Conservation (phyloP, 2,113 vertebrate species). For the Dryoscopus gambensis region DNA sequence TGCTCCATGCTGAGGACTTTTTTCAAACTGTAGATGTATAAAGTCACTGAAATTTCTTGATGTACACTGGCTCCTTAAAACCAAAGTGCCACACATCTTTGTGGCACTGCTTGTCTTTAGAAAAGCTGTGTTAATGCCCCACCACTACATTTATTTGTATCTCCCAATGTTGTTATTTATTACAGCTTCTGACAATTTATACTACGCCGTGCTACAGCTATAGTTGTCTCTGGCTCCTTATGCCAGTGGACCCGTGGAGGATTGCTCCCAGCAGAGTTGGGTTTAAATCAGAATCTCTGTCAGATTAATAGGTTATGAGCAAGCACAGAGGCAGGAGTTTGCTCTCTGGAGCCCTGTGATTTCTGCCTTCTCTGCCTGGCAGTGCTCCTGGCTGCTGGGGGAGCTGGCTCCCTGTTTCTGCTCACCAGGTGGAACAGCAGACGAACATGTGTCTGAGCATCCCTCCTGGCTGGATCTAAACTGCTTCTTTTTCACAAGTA, state of each 20-base stretch:
- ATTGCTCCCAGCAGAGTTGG: background rate
- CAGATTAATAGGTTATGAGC: background rate
- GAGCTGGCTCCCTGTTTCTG: background rate
- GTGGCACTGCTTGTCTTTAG: background rate
- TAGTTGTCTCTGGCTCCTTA: background rate
- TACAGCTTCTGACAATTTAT: background rate
- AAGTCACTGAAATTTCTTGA: background rate
- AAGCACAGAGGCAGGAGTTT: background rate
- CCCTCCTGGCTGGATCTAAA: background rate
- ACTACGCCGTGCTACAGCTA: background rate
- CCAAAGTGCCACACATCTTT: background rate
- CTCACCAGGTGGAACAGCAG: background rate
- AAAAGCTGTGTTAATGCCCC: background rate
- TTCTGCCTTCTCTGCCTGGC: background rate
- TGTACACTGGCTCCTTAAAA: background rate
- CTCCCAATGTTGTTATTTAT: background rate
- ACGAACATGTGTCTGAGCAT: accelerated
- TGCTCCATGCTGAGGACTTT: background rate
- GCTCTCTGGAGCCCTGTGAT: background rate
- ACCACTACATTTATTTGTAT: background rate
- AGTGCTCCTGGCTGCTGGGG: background rate
- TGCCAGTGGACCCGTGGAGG: background rate
- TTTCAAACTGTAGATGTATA: background rate
- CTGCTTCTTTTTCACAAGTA: background rate
- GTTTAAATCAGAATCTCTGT: background rate